Evolutionary conservation across 2,113 vertebrate species (phyloP).

Genomic region (Urocynchramus pylzowi): DNA sequence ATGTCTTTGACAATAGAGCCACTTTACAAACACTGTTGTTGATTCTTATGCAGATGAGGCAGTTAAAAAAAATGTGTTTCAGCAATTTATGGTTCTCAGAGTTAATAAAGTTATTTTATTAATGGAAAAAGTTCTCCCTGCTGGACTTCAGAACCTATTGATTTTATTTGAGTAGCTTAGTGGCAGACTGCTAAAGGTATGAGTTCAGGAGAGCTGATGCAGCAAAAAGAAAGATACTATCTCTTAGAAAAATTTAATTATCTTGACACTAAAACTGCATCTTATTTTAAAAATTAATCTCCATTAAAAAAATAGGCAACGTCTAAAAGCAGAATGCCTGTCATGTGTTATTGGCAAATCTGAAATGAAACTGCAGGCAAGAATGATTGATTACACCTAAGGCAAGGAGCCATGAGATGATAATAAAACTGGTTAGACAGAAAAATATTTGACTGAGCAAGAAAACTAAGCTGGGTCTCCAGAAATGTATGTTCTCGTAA

Average conservation of each 20-base stretch:
- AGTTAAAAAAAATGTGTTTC: neutral
- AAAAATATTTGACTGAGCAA: neutral
- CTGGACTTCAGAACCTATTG: conserved; percentile 44
- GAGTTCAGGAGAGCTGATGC: conserved; percentile 5
- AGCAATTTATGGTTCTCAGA: neutral
- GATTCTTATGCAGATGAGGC: conserved; percentile 18
- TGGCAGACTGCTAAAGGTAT: conserved; percentile 2
- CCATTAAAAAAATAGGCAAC: neutral
- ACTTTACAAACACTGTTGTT: neutral
- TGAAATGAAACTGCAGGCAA: neutral
- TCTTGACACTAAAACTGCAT: conserved; percentile 5
- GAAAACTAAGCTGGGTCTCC: neutral
- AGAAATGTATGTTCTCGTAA: neutral
- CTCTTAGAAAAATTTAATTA: conserved; percentile 52
- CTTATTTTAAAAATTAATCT: conserved; percentile 46
- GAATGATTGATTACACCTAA: conserved; percentile 4
- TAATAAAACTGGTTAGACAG: neutral
- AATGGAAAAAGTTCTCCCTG: neutral
- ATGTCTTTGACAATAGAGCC: neutral
- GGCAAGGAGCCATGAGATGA: neutral
- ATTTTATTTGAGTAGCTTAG: neutral
- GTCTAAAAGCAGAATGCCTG: conserved; percentile 12
- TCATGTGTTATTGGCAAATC: conserved; percentile 5
- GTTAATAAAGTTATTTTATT: conserved; percentile 17
- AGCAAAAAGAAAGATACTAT: neutral